Conservation (phyloP, 1,140 invertebrate species). For the honey bee (Apis mellifera) region Amel_HAv3.1 CM009936.2:13145001-13145500, state of each 20-base stretch:
- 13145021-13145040: background rate
- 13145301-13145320: background rate
- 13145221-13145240: conserved; percentile 33
- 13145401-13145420: conserved; percentile 11
- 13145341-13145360: background rate
- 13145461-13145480: conserved; percentile 25
- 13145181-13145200: background rate
- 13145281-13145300: background rate
- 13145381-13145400: conserved; percentile 14
- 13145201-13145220: conserved; percentile 30
- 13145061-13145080: background rate
- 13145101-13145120: background rate
- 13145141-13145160: conserved; percentile 8
- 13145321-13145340: background rate
- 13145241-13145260: conserved; percentile 18
- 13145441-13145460: background rate
- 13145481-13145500: conserved; percentile 52
- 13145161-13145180: background rate
- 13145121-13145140: conserved; percentile 19
- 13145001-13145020: background rate
- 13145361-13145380: background rate
- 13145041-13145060: background rate
- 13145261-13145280: conserved; percentile 1
- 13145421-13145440: background rate
- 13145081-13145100: conserved; percentile 3